A percentile compares a stretch with the other conserved stretches of the same genome.
phyloP scores from a whole-genome alignment of 2,888 invertebrate genomes.

The Hirudinaria manillensis region DNA sequence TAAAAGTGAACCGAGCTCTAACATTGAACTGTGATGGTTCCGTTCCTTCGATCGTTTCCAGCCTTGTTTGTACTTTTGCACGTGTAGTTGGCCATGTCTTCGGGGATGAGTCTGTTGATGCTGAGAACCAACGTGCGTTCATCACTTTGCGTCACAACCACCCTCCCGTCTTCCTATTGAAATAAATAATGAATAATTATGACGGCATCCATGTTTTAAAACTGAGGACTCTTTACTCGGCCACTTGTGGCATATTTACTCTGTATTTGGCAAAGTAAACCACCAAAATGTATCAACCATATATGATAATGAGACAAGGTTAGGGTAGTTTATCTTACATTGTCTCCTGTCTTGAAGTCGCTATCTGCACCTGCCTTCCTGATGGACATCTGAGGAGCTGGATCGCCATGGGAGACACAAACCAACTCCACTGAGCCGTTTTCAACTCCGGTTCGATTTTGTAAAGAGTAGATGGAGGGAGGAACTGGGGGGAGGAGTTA shows the following conservation, averaged over 20 bases:
- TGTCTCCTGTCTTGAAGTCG: not conserved
- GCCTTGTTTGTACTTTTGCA: slow-evolving; percentile 43
- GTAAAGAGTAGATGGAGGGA: slow-evolving; percentile 27
- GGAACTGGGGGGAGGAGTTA: slow-evolving; percentile 24
- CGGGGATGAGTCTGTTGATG: slow-evolving; percentile 27
- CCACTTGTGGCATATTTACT: too few relatives aligned
- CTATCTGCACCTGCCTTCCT: slow-evolving; percentile 31
- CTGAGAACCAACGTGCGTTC: slow-evolving; percentile 17
- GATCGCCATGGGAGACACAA: slow-evolving; percentile 42
- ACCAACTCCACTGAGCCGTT: slow-evolving; percentile 30
- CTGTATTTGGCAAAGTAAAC: too few relatives aligned
- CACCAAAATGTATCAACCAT: too few relatives aligned
- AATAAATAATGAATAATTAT: not conserved
- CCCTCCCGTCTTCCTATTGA: slow-evolving; percentile 35
- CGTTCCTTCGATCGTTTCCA: slow-evolving; percentile 41
- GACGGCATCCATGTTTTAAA: too few relatives aligned
- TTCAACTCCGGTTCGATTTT: slow-evolving; percentile 31
- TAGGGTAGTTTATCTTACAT: too few relatives aligned
- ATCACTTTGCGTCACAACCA: slow-evolving; percentile 23
- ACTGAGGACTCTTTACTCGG: too few relatives aligned
- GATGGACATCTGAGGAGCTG: slow-evolving; percentile 38
- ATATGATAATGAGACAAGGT: too few relatives aligned
- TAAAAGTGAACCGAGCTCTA: slow-evolving; percentile 31
- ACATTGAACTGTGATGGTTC: slow-evolving; percentile 44
- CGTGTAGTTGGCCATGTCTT: slow-evolving; percentile 43